Evolutionary conservation across 2,113 vertebrate species (phyloP).

Genomic region (Oceanodroma tethys): DNA sequence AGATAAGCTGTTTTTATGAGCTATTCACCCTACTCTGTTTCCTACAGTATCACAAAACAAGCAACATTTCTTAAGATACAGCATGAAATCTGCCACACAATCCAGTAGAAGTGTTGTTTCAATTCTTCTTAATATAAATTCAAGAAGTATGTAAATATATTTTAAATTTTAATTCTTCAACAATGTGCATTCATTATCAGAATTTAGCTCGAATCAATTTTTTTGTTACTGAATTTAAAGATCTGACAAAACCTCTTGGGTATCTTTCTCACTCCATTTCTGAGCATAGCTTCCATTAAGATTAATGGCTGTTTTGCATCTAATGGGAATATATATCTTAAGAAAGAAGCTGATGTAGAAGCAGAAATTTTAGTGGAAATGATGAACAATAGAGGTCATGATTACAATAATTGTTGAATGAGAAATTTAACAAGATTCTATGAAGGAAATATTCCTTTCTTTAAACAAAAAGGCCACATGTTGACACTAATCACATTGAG

Average conservation of each 20-base stretch:
- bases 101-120: slow-evolving; percentile 5
- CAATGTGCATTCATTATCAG: slow-evolving; percentile 35
- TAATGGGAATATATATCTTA: slow-evolving; percentile 57
- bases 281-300: slow-evolving; percentile 49
- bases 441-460: slow-evolving; percentile 25
- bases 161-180: slow-evolving; percentile 56
- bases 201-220: slow-evolving; percentile 39
- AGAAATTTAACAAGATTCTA: slow-evolving; percentile 42
- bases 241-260: slow-evolving; percentile 22
- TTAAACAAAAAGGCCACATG: slow-evolving; percentile 46
- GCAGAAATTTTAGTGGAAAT: slow-evolving; percentile 47
- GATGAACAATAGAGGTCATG: slow-evolving; percentile 47
- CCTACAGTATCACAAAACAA: not conserved
- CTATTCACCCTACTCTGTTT: not conserved
- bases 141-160: slow-evolving; percentile 40
- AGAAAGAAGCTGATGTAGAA: slow-evolving; percentile 37
- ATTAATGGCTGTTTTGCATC: slow-evolving; percentile 45
- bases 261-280: slow-evolving; percentile 35
- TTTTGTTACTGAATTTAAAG: slow-evolving; percentile 49
- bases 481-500: slow-evolving; percentile 46
- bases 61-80: not conserved
- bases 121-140: slow-evolving; percentile 32
- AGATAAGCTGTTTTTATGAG: slow-evolving; percentile 10
- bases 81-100: not conserved
- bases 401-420: slow-evolving; percentile 58